Evolutionary conservation across 2,888 invertebrate species (phyloP).

Genomic region (Torymus texanus): DNA sequence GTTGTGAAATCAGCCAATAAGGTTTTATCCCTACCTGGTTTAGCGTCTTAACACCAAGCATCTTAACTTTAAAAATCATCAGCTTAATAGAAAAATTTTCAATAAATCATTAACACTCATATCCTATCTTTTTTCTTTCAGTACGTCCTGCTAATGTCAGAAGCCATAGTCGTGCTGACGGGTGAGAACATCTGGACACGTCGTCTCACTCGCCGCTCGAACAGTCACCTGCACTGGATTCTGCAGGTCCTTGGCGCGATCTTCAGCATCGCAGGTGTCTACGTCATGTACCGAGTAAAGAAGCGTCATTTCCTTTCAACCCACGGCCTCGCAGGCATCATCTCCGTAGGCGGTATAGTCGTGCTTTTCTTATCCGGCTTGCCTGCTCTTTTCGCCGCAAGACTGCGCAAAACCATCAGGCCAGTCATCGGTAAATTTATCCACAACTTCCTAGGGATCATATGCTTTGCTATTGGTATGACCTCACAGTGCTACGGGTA

Average conservation of each 20-base stretch:
- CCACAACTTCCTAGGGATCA: conserved; percentile 77
- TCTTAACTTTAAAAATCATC: too few species aligned
- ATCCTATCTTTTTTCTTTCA: conserved; percentile 56
- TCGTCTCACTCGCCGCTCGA: conserved; percentile 61
- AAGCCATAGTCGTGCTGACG: conserved; percentile 65
- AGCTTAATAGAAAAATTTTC: too few species aligned
- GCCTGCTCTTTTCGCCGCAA: conserved; percentile 77
- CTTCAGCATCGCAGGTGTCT: conserved; percentile 77
- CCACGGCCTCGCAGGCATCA: conserved; percentile 70
- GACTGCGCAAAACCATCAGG: conserved; percentile 76
- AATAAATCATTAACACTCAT: too few species aligned
- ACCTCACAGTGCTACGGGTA: conserved; percentile 69
- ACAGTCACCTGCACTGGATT: conserved; percentile 76
- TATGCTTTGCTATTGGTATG: conserved; percentile 77
- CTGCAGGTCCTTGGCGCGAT: conserved; percentile 77
- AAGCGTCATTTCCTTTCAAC: conserved; percentile 66
- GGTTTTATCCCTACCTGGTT: too few species aligned
- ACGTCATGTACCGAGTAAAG: conserved; percentile 72
- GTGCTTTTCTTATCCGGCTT: conserved; percentile 76
- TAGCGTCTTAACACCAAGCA: too few species aligned
- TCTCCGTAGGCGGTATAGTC: conserved; percentile 76
- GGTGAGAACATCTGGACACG: conserved; percentile 64
- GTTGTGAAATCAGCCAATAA: too few species aligned
- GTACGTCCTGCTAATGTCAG: conserved; percentile 70
- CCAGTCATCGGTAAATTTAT: conserved; percentile 77